Base-by-base conservation (phyloP, 2,797 vertebrate species). In the Sphenodon punctatus region DNA sequence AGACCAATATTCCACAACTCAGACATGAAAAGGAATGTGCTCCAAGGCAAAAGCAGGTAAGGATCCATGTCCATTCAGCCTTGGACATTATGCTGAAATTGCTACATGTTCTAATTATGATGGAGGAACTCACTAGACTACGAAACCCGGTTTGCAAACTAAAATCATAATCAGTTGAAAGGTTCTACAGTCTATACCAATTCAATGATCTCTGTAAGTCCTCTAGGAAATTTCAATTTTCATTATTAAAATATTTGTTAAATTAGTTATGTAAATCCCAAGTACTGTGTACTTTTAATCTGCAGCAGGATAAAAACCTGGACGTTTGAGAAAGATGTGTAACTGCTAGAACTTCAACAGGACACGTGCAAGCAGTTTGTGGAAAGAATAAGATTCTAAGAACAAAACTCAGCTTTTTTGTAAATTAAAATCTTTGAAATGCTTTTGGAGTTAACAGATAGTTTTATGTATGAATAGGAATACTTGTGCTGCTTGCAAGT, bases 91-190 rank as follows among this genome's bases (percentile, higher is more conserved):
- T 63, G 53, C 38, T 55, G 75, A 66, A 84, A 69, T 27, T 69
- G 61, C n/a, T 63, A 16, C 84, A 87, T 42, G 36, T 19, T 17
- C 38, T 42, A 30, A 22, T 34, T 67, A n/a, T 2, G 49, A 15
- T 30, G 84, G 67, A 11, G 78, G 60, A 82, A 87, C 75, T 42
- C 43, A 72, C 82, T 49, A 78, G 32, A n/a, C n/a, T n/a, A n/a
- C n/a, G n/a, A n/a, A n/a, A n/a, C n/a, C n/a, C n/a, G n/a, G n/a
- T n/a, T n/a, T n/a, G n/a, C n/a, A n/a, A n/a, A n/a, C n/a, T n/a
- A n/a, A n/a, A n/a, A n/a, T n/a, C n/a, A n/a, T n/a, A n/a, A 58
- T 42, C 56, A 66, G 73, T 66, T 64, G n/a, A 38, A 75, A 9
- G 6, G 19, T 55, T 79, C 20, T 48, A 13, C 20, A 67, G 19